Conservation (phyloP, 2,888 invertebrate species). For the Lasioglossum morio region DNA sequence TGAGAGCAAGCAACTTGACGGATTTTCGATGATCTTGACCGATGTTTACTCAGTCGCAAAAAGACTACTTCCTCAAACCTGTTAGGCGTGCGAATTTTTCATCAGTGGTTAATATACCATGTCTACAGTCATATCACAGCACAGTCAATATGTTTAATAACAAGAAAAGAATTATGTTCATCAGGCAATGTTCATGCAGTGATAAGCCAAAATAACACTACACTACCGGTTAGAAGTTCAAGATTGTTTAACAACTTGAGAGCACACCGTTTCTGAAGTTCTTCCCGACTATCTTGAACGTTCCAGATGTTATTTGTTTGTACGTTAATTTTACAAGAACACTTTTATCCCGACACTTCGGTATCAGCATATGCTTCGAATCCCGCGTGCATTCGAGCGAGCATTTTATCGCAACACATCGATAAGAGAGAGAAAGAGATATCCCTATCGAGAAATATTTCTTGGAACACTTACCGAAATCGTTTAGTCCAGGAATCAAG, state of each 20-base stretch:
- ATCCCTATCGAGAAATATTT: neutral
- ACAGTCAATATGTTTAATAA: too few relatives aligned
- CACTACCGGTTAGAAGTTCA: neutral
- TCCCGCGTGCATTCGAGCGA: neutral
- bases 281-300: neutral
- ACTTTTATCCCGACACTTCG: neutral
- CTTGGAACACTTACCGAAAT: constrained; percentile 13
- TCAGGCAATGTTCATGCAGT: too few relatives aligned
- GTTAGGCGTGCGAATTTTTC: constrained; percentile 1
- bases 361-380: neutral
- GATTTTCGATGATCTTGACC: constrained; percentile 13
- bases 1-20: neutral
- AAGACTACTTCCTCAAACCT: neutral
- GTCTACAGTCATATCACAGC: too few relatives aligned
- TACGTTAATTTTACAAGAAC: neutral
- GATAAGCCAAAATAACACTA: neutral
- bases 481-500: neutral
- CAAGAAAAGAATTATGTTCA: too few relatives aligned
- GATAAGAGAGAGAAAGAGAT: neutral
- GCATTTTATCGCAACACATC: neutral
- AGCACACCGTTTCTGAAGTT: too few relatives aligned
- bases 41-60: neutral
- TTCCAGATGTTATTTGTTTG: neutral
- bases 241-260: neutral
- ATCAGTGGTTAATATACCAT: neutral